These are phyloP conservation scores for Polypterus bichir DNA, from an alignment of 2,113 vertebrate genomes.

Conservation along the genomic window DNA sequence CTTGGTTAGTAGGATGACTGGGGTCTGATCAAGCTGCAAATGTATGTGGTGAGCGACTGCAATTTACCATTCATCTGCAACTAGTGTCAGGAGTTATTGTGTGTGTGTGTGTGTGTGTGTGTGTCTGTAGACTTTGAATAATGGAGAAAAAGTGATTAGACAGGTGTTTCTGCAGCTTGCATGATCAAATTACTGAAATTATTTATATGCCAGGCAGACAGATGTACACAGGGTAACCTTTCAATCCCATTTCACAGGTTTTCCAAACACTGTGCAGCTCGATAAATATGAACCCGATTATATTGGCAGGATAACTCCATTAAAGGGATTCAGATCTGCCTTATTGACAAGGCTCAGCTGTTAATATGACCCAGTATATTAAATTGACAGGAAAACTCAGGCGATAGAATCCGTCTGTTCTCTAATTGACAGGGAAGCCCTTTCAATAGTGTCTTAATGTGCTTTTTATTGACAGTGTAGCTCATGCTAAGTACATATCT, in stretches of 20 bases:
- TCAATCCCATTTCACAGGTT: slow-evolving; percentile 51
- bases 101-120: slow-evolving; percentile 1
- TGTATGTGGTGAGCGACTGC: slow-evolving; percentile 26
- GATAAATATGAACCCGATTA: slow-evolving; percentile 49
- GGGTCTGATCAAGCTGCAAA: slow-evolving; percentile 19
- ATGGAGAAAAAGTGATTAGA: slow-evolving; percentile 29
- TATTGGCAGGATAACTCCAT: slow-evolving; percentile 47
- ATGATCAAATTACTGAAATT: slow-evolving; percentile 35
- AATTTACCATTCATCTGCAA: slow-evolving; percentile 27
- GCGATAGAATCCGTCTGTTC: slow-evolving; percentile 33
- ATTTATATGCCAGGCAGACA: slow-evolving; percentile 36
- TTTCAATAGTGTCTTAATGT: slow-evolving; percentile 43
- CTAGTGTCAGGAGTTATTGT: slow-evolving; percentile 15
- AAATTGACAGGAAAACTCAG: slow-evolving; percentile 45
- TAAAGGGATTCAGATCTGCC: slow-evolving; percentile 51
- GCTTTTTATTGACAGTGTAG: slow-evolving; percentile 44
- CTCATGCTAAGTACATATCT: slow-evolving; percentile 28
- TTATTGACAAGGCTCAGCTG: slow-evolving; percentile 49
- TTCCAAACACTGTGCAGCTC: slow-evolving; percentile 44
- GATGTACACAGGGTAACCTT: slow-evolving; percentile 42
- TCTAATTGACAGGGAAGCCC: slow-evolving; percentile 47
- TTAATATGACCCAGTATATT: slow-evolving; percentile 57
- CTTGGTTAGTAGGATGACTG: slow-evolving; percentile 11
- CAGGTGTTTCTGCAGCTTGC: slow-evolving; percentile 31
- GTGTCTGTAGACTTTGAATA: slow-evolving; percentile 28